phyloP scores from a whole-genome alignment of 2,113 vertebrate genomes.

The Arenaria interpres region DNA sequence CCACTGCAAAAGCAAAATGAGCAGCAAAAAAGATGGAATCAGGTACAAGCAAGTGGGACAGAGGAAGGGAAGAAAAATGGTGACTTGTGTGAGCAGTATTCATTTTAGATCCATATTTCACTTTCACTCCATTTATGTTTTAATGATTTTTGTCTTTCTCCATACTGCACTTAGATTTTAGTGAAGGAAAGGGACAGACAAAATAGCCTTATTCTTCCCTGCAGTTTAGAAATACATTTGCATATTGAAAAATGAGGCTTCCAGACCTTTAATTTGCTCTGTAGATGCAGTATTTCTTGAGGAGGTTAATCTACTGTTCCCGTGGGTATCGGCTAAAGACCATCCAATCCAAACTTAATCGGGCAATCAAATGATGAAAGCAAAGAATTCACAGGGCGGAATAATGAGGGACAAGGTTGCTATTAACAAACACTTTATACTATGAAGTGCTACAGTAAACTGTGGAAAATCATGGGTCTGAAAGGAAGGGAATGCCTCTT shows the following conservation, averaged over 20 bases:
- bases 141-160: not conserved
- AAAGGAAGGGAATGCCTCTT: not conserved
- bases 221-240: not conserved
- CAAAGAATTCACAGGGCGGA: not conserved
- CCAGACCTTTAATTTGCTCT: not conserved
- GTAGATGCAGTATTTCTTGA: not conserved
- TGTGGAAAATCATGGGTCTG: not conserved
- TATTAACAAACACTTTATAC: not conserved
- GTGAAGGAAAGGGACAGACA: not conserved
- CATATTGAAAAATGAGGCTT: not conserved
- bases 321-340: not conserved
- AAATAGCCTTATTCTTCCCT: not conserved
- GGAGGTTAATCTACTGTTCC: not conserved
- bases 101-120: not conserved
- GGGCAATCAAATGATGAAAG: slow-evolving; percentile 1
- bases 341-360: not conserved
- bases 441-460: not conserved
- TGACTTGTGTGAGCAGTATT: not conserved
- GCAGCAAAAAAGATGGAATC: not conserved
- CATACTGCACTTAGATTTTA: not conserved
- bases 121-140: not conserved
- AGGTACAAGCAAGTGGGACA: not conserved
- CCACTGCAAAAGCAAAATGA: not conserved
- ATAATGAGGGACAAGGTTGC: not conserved
- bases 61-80: not conserved